Percentiles rank a stretch among this genome's conserved stretches.
Conservation (phyloP, 2,888 invertebrate genomes). For the Iselma pallidipennis region DNA sequence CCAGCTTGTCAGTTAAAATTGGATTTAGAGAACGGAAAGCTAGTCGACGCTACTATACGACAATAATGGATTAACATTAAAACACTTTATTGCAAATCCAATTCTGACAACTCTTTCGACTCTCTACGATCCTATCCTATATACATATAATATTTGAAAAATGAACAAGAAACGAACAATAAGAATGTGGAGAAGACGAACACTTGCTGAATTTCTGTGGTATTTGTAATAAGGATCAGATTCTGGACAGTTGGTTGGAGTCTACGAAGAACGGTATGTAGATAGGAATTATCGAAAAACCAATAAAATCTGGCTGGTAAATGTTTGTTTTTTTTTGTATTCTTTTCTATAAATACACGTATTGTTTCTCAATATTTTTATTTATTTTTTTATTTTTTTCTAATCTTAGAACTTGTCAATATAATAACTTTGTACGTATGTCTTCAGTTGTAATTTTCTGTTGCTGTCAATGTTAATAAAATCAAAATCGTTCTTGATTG, state of each 20-base stretch:
- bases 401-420: no score
- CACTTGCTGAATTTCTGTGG: no score
- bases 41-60: constrained; percentile 26
- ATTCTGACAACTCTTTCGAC: not conserved
- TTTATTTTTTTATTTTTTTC: no score
- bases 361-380: no score
- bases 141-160: not conserved
- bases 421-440: no score
- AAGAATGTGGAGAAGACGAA: no score
- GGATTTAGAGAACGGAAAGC: constrained; percentile 31
- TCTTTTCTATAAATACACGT: no score
- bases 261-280: constrained; percentile 23
- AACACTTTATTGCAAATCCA: constrained; percentile 10
- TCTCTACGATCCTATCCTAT: no score
- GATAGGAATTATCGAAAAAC: constrained; percentile 22
- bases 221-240: constrained; percentile 25
- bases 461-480: not conserved
- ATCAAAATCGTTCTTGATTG: not conserved
- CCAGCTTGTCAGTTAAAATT: constrained; percentile 34
- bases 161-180: not conserved
- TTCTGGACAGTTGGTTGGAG: constrained; percentile 24
- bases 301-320: constrained; percentile 21
- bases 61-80: constrained; percentile 19
- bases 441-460: no score
- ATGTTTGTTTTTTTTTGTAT: constrained; percentile 21